phyloP scores from a whole-genome alignment of 1,140 invertebrate species.

The Calycopis cecrops region DNA sequence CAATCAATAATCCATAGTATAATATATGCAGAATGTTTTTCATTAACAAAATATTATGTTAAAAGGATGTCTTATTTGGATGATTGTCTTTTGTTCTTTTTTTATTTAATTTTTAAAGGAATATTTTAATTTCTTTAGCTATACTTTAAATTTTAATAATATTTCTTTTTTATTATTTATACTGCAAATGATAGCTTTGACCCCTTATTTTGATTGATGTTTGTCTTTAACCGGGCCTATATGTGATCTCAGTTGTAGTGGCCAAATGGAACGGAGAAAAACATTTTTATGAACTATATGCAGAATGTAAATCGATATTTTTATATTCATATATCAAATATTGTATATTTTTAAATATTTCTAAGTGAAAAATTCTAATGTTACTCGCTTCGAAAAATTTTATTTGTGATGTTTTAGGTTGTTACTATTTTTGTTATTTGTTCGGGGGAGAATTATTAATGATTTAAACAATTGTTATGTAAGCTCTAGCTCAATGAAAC shows the following conservation, averaged over 20 bases:
- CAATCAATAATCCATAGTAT: too few species aligned
- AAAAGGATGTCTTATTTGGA: too few species aligned
- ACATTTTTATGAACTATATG: background rate
- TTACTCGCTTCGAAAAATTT: conserved; percentile 7
- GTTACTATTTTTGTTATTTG: conserved; percentile 9
- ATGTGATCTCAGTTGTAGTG: conserved; percentile 10
- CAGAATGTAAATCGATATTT: conserved; percentile 4
- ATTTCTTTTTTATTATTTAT: too few species aligned
- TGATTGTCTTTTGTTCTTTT: too few species aligned
- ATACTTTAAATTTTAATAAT: too few species aligned
- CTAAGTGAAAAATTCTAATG: background rate
- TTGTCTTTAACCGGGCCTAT: background rate
- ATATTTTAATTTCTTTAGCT: too few species aligned
- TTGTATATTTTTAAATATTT: conserved; percentile 2
- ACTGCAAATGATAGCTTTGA: too few species aligned
- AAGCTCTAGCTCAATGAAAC: conserved; percentile 9
- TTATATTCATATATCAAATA: conserved; percentile 5
- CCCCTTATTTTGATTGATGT: too few species aligned
- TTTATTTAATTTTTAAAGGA: too few species aligned
- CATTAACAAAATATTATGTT: too few species aligned
- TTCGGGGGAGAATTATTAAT: background rate
- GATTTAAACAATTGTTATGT: conserved; percentile 1
- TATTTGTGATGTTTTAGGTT: conserved; percentile 10
- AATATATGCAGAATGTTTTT: too few species aligned
- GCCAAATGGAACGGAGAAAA: background rate